Base-by-base conservation (phyloP, 53 echinoderm and acorn worm species). In the Actinopyga echinites region DNA sequence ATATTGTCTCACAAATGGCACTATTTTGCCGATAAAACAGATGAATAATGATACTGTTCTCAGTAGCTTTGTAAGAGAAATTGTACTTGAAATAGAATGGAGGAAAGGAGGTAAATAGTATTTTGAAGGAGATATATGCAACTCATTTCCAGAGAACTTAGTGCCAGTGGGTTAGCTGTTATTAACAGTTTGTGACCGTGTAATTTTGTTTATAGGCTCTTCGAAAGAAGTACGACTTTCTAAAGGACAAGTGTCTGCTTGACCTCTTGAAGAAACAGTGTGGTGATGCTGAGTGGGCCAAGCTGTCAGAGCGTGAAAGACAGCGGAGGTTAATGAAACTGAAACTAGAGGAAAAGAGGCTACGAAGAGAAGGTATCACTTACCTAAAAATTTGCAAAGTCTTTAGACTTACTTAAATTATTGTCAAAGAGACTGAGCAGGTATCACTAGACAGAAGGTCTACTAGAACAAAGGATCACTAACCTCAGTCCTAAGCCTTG, bases 191-290 rank as follows among this genome's bases (percentile, higher is more conserved):
- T 53, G 0, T n/a, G 7, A 9, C 17, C 17, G 1, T 2, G 49
- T 49, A 15, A 15, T 49, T 49, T 15, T 49, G 17, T 49, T 17
- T 13, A 32, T 67, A 97, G 99, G 94, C 94, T 23, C 83, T 97
- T 15, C 90, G 92, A 31, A 93, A 97, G 87, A 97, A 97, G 87
- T 97, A 97, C 66, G 92, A 97, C 73, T 80, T 88, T 22, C 74
- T 97, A 53, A 80, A 89, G 82, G 92, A 94, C 57, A 94, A 97
- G 62, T 71, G 90, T 17, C 87, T 97, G 30, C 66, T 95, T 35
- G 99, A 94, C 64, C 74, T 90, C 30, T 55, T 97, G 73, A 88
- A 85, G 69, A 86, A 89, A 57, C 94, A 90, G 69, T 57, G 90
- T 17, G 93, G 99, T 4, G 92, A 89, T 53, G 90, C 90, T 55